These are phyloP conservation scores for Mastacembelus armatus DNA, from an alignment of 2,797 vertebrate genomes.

Conservation along the genomic window DNA sequence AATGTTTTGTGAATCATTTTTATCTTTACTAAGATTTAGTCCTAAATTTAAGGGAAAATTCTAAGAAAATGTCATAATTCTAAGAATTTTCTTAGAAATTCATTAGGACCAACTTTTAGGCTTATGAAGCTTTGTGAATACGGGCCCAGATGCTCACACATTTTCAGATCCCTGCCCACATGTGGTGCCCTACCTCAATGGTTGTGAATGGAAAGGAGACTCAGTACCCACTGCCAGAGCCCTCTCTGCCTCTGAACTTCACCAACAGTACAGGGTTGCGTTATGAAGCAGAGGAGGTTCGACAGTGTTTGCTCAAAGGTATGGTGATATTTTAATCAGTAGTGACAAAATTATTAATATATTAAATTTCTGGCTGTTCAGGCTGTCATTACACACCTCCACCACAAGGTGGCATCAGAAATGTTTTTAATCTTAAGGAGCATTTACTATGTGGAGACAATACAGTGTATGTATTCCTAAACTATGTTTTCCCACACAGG, in stretches of 20 bases:
- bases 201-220: slow-evolving; percentile 82
- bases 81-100: too few relatives aligned
- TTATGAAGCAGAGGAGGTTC: slow-evolving; percentile 90
- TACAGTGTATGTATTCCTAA: neutral
- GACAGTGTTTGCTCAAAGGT: slow-evolving; percentile 88
- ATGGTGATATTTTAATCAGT: neutral
- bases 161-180: slow-evolving; percentile 81
- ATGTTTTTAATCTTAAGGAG: neutral
- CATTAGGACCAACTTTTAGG: too few relatives aligned
- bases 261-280: slow-evolving; percentile 83
- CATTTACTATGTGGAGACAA: neutral
- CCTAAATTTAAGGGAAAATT: too few relatives aligned
- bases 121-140: too few relatives aligned
- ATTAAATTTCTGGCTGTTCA: neutral
- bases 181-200: slow-evolving; percentile 86
- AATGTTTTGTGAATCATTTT: too few relatives aligned
- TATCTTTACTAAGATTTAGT: too few relatives aligned
- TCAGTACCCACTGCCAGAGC: slow-evolving; percentile 79
- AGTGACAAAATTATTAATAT: too few relatives aligned
- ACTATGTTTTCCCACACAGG: slow-evolving; percentile 56
- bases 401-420: slow-evolving; percentile 53
- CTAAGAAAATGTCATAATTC: too few relatives aligned
- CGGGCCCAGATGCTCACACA: too few relatives aligned
- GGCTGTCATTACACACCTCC: neutral
- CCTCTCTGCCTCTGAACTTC: slow-evolving; percentile 82